Evolutionary conservation across 2,888 invertebrate species (phyloP), one percentile per base, ranked within the genome.

Genomic region (Andrena dorsata): DNA sequence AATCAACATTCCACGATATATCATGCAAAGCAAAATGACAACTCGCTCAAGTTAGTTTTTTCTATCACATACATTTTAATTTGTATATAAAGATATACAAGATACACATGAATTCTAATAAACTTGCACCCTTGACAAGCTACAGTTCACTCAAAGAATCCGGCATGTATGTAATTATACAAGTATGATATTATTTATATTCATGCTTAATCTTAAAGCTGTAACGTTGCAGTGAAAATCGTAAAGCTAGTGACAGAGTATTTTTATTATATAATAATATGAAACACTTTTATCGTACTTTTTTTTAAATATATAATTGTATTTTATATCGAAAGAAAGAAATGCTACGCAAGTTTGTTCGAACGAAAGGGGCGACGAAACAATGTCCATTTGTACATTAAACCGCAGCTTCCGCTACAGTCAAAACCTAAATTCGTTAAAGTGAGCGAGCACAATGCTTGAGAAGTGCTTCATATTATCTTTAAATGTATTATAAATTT

Each of bases 381-480:
- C 16, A 13, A 16, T 41, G 66, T 60, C n/a, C 47, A 76, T 49
- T 47, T 7, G 8, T 58, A 77, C 56, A 77, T 64, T 49, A 76
- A 77, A 65, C 65, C 26, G 16, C 2, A 23, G 41, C 41, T 65
- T 49, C 30, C 26, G 49, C 47, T 63, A 63, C 35, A 63, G n/a
- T 56, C 0, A 4, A 56, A 41, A 28, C 28, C 8, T 32, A 28
- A 61, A 49, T 68, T 63, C 49, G 64, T 66, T 49, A 71, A 80
- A 72, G 26, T 58, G 58, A 68, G 20, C 13, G 56, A 32, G 10
- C 7, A 49, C 5, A 56, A 23, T 72, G 56, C 28, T 68, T 63
- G 49, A 68, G 56, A 75, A 69, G 56, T 76, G 76, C 20, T 82
- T 72, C 76, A 81, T 81, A 81, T 76, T 81, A 76, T 74, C 66